These are phyloP conservation scores for Puntigrus tetrazona DNA, from an alignment of 2,113 vertebrate species.

Conservation along the genomic window DNA sequence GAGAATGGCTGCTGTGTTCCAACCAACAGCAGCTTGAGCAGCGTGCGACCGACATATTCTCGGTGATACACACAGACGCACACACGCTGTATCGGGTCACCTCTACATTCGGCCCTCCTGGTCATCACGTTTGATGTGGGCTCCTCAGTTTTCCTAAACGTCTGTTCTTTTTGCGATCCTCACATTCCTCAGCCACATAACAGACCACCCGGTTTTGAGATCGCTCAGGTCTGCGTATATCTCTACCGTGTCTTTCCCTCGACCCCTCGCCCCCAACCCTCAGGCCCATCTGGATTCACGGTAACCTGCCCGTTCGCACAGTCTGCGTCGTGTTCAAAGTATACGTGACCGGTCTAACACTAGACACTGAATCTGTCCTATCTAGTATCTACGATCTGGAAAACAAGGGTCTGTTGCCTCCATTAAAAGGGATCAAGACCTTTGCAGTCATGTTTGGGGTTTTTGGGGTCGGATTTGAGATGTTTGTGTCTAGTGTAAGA, in stretches of 20 bases:
- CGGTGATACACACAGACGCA: conserved; percentile 32
- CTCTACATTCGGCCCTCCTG: conserved; percentile 45
- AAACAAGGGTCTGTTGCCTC: conserved; percentile 24
- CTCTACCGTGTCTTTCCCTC: conserved; percentile 65
- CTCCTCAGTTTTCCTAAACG: conserved; percentile 53
- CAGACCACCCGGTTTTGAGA: conserved; percentile 72
- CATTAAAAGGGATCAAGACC: conserved; percentile 44
- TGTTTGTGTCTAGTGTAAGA: background rate
- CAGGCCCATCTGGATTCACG: conserved; percentile 73
- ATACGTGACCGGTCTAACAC: conserved; percentile 15
- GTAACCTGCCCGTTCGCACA: conserved; percentile 59
- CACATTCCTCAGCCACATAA: conserved; percentile 44
- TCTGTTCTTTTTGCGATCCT: conserved; percentile 56
- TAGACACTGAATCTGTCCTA: conserved; percentile 53
- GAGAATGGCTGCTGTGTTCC: conserved; percentile 41
- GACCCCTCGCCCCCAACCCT: conserved; percentile 62
- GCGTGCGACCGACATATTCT: conserved; percentile 40
- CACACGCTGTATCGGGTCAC: conserved; percentile 52
- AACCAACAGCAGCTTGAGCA: conserved; percentile 52
- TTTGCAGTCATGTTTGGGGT: conserved; percentile 41
- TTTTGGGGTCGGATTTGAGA: conserved; percentile 33
- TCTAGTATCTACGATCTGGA: conserved; percentile 55
- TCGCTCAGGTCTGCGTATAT: conserved; percentile 66
- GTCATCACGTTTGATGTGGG: conserved; percentile 68
- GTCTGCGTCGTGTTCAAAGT: conserved; percentile 26